These are phyloP conservation scores for Nephrotoma flavescens DNA, from an alignment of 2,888 invertebrate species.

Conservation along the genomic window DNA sequence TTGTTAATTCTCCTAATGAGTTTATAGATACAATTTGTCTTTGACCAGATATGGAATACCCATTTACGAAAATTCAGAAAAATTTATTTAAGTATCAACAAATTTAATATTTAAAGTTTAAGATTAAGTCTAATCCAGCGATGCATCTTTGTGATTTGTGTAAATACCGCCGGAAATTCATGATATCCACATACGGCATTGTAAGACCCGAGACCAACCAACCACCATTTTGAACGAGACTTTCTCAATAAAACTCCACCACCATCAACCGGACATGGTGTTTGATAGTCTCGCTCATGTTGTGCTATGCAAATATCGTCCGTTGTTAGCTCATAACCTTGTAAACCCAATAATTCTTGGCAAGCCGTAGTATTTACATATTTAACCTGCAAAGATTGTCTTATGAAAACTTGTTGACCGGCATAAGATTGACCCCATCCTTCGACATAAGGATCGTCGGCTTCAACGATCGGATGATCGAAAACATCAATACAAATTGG, in stretches of 20 bases:
- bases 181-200: neutral
- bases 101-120: too few species aligned
- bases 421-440: neutral
- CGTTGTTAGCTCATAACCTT: neutral
- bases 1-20: too few species aligned
- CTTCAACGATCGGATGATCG: neutral
- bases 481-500: neutral
- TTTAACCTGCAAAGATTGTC: neutral
- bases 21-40: too few species aligned
- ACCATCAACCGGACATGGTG: neutral
- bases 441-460: neutral
- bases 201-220: neutral
- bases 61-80: too few species aligned
- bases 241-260: neutral
- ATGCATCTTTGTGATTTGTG: neutral
- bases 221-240: neutral
- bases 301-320: neutral
- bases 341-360: neutral
- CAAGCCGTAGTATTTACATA: neutral
- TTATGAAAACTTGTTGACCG: neutral
- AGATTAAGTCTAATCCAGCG: neutral
- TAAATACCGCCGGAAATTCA: neutral
- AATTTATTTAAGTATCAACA: too few species aligned
- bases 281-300: neutral
- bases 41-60: too few species aligned